Conservation (phyloP, 2,113 vertebrate genomes). For the Holacanthus passer region DNA sequence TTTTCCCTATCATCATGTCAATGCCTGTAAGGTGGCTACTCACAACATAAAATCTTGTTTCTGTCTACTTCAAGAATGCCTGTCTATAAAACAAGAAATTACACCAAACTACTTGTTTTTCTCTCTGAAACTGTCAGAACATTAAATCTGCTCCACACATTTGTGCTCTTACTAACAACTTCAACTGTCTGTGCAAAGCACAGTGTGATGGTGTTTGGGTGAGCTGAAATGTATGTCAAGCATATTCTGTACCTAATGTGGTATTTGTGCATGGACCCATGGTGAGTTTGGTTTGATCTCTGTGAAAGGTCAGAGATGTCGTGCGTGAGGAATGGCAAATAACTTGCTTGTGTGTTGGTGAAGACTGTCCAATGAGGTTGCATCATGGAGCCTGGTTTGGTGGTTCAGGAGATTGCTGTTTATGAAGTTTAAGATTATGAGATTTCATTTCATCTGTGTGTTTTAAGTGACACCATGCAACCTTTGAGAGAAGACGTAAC, state of each 20-base stretch:
- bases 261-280: slow-evolving; percentile 52
- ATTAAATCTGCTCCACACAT: slow-evolving; percentile 36
- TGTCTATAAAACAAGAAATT: slow-evolving; percentile 37
- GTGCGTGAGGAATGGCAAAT: slow-evolving; percentile 31
- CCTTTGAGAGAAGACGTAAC: too few species aligned
- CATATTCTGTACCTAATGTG: slow-evolving; percentile 1
- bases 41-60: slow-evolving; percentile 53
- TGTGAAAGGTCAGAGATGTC: neutral
- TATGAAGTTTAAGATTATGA: slow-evolving; percentile 6
- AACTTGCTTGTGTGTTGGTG: slow-evolving; percentile 12
- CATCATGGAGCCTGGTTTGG: slow-evolving; percentile 36
- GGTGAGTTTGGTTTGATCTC: slow-evolving; percentile 20
- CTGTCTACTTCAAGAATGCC: slow-evolving; percentile 48
- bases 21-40: slow-evolving; percentile 63
- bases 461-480: too few species aligned
- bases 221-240: slow-evolving; percentile 1
- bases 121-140: slow-evolving; percentile 29
- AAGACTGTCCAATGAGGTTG: slow-evolving; percentile 21
- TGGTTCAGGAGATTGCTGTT: neutral
- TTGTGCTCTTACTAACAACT: slow-evolving; percentile 73
- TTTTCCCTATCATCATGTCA: slow-evolving; percentile 47
- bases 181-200: slow-evolving; percentile 26
- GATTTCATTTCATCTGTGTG: too few species aligned
- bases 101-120: slow-evolving; percentile 12
- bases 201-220: slow-evolving; percentile 28